Evolutionary conservation across 2,113 vertebrate genomes (phyloP).

Genomic region (Podiceps cristatus): DNA sequence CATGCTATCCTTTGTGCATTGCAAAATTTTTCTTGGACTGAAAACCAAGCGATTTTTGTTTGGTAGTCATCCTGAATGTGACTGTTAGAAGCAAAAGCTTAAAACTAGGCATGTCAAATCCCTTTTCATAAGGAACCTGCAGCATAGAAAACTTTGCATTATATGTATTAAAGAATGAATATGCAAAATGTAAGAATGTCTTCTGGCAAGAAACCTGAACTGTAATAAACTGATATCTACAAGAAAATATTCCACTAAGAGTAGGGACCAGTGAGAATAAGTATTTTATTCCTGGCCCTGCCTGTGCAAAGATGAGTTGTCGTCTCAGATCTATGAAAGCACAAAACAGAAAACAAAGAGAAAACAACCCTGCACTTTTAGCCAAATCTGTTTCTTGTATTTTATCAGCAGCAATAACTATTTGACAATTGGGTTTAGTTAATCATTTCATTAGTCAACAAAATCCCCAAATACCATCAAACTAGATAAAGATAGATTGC

Average conservation of each 20-base stretch:
- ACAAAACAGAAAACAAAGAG: background rate
- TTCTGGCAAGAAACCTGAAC: background rate
- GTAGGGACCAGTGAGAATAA: background rate
- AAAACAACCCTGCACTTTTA: background rate
- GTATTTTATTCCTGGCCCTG: background rate
- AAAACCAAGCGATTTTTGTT: background rate
- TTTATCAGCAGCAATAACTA: background rate
- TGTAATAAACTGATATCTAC: background rate
- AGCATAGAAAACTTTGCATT: background rate
- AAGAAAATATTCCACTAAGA: background rate
- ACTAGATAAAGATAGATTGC: background rate
- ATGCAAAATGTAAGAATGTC: background rate
- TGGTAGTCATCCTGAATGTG: background rate
- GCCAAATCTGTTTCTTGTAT: background rate
- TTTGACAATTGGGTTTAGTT: background rate
- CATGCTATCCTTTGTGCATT: background rate
- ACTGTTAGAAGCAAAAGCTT: background rate
- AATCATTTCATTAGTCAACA: background rate
- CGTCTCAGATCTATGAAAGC: background rate
- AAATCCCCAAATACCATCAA: background rate
- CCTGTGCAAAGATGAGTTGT: background rate
- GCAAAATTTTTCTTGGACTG: background rate
- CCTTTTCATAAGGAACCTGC: background rate
- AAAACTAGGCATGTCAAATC: background rate
- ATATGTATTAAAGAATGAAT: background rate